Percentiles rank a stretch among this genome's conserved stretches.
phyloP scores from a whole-genome alignment of 2,113 vertebrate species.

The Amblyopsis rosae region DNA sequence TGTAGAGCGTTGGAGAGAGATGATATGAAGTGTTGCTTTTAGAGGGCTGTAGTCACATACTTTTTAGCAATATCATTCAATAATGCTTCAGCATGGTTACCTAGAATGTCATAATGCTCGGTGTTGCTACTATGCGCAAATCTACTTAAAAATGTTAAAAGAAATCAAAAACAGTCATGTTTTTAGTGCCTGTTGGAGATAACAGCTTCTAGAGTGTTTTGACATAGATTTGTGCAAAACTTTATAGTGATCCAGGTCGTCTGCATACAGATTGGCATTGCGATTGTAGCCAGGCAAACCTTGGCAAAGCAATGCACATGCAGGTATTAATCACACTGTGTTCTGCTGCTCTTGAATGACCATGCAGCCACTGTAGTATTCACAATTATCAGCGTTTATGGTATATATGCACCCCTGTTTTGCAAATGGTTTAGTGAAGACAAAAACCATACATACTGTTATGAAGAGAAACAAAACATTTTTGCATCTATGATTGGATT shows the following conservation, averaged over 20 bases:
- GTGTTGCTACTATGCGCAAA: too few species aligned
- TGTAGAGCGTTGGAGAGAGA: slow-evolving; percentile 31
- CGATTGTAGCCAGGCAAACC: too few species aligned
- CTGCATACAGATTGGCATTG: too few species aligned
- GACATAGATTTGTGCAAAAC: too few species aligned
- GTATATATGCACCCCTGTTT: background rate
- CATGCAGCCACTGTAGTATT: too few species aligned
- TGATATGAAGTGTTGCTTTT: slow-evolving; percentile 42
- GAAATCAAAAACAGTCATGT: too few species aligned
- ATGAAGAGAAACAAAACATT: background rate
- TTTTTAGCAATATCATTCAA: slow-evolving; percentile 42
- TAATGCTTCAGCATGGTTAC: slow-evolving; percentile 66
- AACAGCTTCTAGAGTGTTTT: too few species aligned
- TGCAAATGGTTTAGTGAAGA: slow-evolving; percentile 20
- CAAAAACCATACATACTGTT: slow-evolving; percentile 10
- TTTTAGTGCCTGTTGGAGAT: too few species aligned
- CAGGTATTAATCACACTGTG: background rate
- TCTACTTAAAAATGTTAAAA: too few species aligned
- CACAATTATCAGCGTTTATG: background rate
- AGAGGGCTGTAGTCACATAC: slow-evolving; percentile 33
- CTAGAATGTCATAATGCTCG: background rate
- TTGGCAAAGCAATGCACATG: too few species aligned
- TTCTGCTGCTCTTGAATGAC: background rate
- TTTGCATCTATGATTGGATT: background rate
- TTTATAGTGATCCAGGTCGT: too few species aligned